Evolutionary conservation across 1,140 invertebrate species (phyloP), one percentile per base, ranked within the genome.

Genomic region (Leptinotarsa defecta): DNA sequence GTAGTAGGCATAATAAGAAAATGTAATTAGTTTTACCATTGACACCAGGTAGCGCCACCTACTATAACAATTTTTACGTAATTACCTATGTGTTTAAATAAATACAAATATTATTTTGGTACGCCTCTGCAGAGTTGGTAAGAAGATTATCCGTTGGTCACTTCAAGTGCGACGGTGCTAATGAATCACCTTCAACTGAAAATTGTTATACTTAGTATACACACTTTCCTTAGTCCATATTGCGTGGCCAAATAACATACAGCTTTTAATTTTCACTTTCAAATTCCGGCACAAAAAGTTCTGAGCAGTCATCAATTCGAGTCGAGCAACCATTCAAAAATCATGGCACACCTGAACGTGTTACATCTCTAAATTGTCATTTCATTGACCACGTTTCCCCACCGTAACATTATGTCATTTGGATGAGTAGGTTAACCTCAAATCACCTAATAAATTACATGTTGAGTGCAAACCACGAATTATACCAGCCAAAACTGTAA

Each of bases 371-470:
- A n/a, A 57, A 57, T 57, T 57, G 52, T 57, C 52, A 57, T 57
- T 57, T 57, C 52, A 57, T 57, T 57, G 52, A 13, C 17, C n/a
- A 57, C 52, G n/a, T 17, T 57, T n/a, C 52, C 13, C 52, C 52
- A 57, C 52, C n/a, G 13, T 19, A 17, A n/a, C 52, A 57, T 57
- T 57, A 57, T 57, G 52, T 57, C 52, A 57, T 57, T 57, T 57
- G 52, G 52, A 57, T 19, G 52, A 57, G 52, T 19, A 57, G 52
- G 13, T 57, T 57, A 57, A 13, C 52, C n/a, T 57, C n/a, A 57
- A 57, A 57, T 57, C 67, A 68, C 67, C 67, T 68, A 43, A 27
- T 43, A 68, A 68, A 68, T 68, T 68, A 68, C 67, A 68, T 68
- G 67, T 43, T 68, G 19, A 68, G 67, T 48, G 67, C n/a, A 43